Evolutionary conservation across 2,113 vertebrate genomes (phyloP).

Genomic region (Irena cyanogastra): DNA sequence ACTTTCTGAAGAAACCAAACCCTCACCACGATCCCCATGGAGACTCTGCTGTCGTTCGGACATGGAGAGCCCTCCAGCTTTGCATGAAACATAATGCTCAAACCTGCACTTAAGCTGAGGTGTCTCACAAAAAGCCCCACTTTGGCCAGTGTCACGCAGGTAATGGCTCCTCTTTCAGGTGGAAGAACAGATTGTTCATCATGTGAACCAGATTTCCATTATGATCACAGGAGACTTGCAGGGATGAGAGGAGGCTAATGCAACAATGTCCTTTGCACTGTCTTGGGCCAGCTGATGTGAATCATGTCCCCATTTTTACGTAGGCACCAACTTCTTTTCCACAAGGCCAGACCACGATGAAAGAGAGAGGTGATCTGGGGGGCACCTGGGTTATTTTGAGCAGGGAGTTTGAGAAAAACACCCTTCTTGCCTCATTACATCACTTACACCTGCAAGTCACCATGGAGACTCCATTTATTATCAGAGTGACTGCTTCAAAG

Average conservation of each 20-base stretch:
- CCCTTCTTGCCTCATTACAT: neutral
- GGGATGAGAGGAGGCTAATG: neutral
- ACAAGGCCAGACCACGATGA: neutral
- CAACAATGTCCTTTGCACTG: neutral
- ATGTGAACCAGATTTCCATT: neutral
- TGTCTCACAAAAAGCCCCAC: neutral
- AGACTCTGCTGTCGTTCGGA: neutral
- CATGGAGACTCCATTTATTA: neutral
- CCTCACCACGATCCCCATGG: fast-evolving
- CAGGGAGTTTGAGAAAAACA: neutral
- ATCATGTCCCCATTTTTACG: neutral
- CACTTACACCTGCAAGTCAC: neutral
- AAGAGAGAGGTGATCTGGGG: neutral
- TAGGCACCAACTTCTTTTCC: neutral
- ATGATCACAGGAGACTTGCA: neutral
- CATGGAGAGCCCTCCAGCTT: neutral
- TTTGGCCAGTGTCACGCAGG: fast-evolving
- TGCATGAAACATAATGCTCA: neutral
- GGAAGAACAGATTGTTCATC: neutral
- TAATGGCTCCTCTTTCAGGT: neutral
- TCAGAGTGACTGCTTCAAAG: neutral
- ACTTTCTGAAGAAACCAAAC: neutral
- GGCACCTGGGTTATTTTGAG: neutral
- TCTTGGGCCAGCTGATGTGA: neutral
- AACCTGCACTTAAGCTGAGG: neutral